Evolutionary conservation across 2,888 invertebrate genomes (phyloP).

Genomic region (Pterobdella sp.): DNA sequence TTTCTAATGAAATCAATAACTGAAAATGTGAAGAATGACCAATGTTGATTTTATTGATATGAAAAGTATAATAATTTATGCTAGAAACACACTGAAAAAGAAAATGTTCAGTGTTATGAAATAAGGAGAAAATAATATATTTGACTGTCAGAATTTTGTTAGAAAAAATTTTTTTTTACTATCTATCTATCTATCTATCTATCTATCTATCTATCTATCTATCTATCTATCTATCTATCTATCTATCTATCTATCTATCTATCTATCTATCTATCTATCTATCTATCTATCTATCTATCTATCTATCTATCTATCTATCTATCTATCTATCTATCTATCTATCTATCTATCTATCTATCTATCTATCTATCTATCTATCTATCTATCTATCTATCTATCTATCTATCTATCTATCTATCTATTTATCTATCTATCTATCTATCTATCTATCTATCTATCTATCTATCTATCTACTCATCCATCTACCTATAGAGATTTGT

Average conservation of each 20-base stretch:
- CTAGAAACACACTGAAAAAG: no score
- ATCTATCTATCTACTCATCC: neutral
- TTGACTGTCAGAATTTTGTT: no score
- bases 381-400: neutral
- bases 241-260: neutral
- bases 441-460: neutral
- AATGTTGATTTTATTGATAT: no score
- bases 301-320: neutral
- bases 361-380: neutral
- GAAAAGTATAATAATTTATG: no score
- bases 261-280: neutral
- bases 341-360: neutral
- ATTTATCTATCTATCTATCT: neutral
- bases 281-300: neutral
- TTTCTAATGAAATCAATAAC: no score
- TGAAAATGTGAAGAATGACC: no score
- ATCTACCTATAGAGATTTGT: no score
- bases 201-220: neutral
- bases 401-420: neutral
- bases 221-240: conserved; percentile 3
- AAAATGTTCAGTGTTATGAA: no score
- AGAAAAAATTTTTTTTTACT: neutral
- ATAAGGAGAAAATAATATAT: no score
- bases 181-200: neutral
- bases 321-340: neutral